phyloP scores from a whole-genome alignment of 2,797 vertebrate species.

The Lerista edwardsae region DNA sequence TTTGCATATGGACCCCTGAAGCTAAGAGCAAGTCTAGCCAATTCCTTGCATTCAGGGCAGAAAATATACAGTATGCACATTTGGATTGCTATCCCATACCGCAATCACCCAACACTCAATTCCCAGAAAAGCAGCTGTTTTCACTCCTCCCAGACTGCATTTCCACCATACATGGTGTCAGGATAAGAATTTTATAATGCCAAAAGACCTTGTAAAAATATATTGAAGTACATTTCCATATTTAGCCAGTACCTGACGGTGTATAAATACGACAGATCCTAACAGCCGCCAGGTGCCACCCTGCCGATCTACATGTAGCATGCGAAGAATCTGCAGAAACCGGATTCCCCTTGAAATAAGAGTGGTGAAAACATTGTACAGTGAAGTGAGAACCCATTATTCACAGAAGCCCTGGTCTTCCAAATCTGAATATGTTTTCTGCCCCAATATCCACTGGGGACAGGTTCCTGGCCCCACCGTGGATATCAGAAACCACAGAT shows the following conservation, averaged over 20 bases:
- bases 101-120: not conserved
- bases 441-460: not conserved
- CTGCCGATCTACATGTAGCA: constrained; percentile 91
- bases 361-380: not conserved
- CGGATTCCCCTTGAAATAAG: constrained; percentile 83
- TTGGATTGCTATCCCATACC: not conserved
- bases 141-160: not conserved
- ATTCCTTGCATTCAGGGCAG: not conserved
- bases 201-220: not conserved
- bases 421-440: not conserved
- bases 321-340: constrained; percentile 90
- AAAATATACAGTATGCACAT: not conserved
- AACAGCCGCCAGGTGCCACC: constrained; percentile 91
- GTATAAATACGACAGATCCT: constrained; percentile 91
- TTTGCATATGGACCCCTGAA: not conserved
- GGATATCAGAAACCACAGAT: no score
- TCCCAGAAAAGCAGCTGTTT: not conserved
- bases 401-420: not conserved
- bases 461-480: no score
- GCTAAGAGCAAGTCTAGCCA: not conserved
- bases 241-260: constrained; percentile 82
- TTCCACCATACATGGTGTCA: not conserved
- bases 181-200: not conserved
- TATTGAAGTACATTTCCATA: not conserved
- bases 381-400: not conserved